Conservation (phyloP, 1,140 invertebrate genomes). For the Phymorhynchus buccinoides region DNA sequence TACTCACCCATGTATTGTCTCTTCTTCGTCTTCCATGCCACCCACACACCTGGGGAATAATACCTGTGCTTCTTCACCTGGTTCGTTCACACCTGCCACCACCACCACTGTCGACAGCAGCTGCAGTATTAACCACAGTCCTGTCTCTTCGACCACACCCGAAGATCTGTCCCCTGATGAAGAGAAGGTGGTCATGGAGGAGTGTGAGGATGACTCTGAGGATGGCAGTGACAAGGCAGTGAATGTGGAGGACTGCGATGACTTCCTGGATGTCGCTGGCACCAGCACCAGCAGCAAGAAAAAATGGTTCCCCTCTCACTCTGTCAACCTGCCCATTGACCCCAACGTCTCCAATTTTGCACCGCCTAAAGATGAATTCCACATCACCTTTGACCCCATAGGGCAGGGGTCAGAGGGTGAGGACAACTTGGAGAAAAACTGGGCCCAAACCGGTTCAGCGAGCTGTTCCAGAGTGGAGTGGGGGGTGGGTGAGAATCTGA, state of each 20-base stretch:
- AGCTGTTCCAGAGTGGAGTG: constrained; percentile 21
- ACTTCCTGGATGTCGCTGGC: constrained; percentile 27
- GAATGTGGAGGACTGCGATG: constrained; percentile 2
- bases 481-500: constrained; percentile 22
- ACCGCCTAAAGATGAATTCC: background rate
- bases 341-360: constrained; percentile 14
- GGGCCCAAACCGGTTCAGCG: background rate
- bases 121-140: background rate
- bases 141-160: too few relatives aligned
- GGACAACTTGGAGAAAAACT: constrained; percentile 18
- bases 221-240: background rate
- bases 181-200: background rate
- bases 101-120: background rate
- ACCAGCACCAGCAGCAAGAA: constrained; percentile 2
- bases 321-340: constrained; percentile 8
- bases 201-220: background rate
- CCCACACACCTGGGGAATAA: too few relatives aligned
- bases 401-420: background rate
- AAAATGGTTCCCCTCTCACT: background rate
- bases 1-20: too few relatives aligned
- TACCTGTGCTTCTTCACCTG: background rate
- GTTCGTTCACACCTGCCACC: background rate
- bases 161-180: too few relatives aligned
- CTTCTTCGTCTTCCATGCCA: too few relatives aligned
- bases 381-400: constrained; percentile 27